phyloP scores from a whole-genome alignment of 2,797 vertebrate species.

The Tympanoctomys barrerae region DNA sequence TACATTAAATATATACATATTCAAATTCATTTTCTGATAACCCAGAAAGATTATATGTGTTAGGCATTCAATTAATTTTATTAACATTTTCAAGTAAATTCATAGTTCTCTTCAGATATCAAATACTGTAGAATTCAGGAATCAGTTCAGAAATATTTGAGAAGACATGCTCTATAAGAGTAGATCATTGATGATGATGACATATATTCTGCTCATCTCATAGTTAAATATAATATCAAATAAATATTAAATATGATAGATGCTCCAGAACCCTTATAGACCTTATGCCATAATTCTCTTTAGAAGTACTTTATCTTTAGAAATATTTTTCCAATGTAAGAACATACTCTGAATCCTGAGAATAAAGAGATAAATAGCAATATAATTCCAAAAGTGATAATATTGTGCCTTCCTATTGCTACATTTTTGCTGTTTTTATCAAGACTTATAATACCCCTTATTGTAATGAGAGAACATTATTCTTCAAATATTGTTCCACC shows the following conservation, averaged over 20 bases:
- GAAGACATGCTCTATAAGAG: not conserved
- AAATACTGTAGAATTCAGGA: slow-evolving; percentile 8
- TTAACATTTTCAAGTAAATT: slow-evolving; percentile 63
- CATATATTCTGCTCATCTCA: slow-evolving; percentile 21
- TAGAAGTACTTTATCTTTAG: not conserved
- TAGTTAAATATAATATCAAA: slow-evolving; percentile 12
- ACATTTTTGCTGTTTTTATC: not conserved
- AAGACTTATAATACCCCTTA: not conserved
- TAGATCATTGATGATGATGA: not conserved
- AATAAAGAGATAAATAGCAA: not conserved
- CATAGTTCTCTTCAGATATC: not conserved
- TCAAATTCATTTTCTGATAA: slow-evolving; percentile 30
- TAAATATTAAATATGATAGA: slow-evolving; percentile 45
- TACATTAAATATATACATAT: slow-evolving; percentile 31
- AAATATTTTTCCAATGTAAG: not conserved
- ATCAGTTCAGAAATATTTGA: slow-evolving; percentile 24
- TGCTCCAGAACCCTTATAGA: not conserved
- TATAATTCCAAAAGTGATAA: not conserved
- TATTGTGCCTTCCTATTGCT: not conserved
- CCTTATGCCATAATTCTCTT: not conserved
- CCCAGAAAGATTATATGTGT: slow-evolving; percentile 11
- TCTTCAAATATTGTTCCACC: not conserved
- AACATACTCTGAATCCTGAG: not conserved
- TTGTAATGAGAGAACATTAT: not conserved
- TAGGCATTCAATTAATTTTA: slow-evolving; percentile 66